Base-by-base conservation (phyloP, 2,113 vertebrate species). In the Hemiscyllium ocellatum region DNA sequence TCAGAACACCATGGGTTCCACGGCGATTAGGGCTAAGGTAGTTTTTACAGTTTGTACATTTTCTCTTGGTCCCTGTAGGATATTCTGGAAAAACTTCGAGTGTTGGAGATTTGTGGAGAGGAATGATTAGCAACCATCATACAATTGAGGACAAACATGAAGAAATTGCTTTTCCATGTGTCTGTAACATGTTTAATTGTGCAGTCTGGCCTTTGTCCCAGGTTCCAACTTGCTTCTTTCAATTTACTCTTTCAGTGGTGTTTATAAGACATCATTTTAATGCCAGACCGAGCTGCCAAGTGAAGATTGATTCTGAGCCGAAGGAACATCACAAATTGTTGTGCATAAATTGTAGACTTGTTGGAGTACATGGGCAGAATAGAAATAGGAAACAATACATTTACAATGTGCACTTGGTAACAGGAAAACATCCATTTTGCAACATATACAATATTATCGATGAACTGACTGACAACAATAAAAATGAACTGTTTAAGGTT, bases 241-340 rank as follows among this genome's bases (percentile, higher is more conserved):
- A 87, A 87, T 52, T 87, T 50, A 87, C 1, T 50, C 24, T 26
- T 90, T 90, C 26, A 61, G 52, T 4, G 3, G 61, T 65, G 52
- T 90, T 90, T 90, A 52, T 33, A 90, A 26, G 52, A 33, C 24
- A 90, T 33, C 13, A 13, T 90, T 90, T 61, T 90, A 61, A 90
- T 52, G 33, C 52, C 87, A 61, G 26, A 56, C 20, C 29, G 12
- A 61, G 87, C 52, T 90, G 13, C 61, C 87, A 90, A 33, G 61
- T 90, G 52, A 90, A 90, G 26, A 89, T 89, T 56, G 76, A 80
- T n/a, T 80, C 8, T 87, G 86, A 90, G 50, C 52, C 61, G 87
- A 61, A 33, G 52, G 87, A 52, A 90, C 29, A 15, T 90, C 52
- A 90, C 52, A 87, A 52, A 29, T 61, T 90, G 52, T 33, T 90